These are phyloP conservation scores for Philaethria dido DNA, from an alignment of 2,888 invertebrate genomes.

Conservation along the genomic window DNA sequence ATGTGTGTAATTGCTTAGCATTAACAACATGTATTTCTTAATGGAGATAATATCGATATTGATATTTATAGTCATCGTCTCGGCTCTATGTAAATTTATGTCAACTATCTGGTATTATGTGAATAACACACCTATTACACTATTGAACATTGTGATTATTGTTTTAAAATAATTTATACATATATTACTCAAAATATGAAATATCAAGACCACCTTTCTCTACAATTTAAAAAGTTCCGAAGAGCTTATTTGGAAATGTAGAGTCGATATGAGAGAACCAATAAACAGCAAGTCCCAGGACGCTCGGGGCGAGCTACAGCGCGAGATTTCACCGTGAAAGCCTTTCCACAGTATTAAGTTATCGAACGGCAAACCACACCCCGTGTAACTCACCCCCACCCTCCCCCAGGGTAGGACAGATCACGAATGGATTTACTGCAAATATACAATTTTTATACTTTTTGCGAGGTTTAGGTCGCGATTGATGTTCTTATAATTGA, in stretches of 20 bases:
- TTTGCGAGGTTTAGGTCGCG: constrained; percentile 34
- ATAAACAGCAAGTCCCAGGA: constrained; percentile 57
- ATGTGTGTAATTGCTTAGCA: constrained; percentile 21
- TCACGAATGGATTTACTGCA: constrained; percentile 56
- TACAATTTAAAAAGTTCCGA: background rate
- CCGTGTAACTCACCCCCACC: constrained; percentile 72
- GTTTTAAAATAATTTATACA: background rate
- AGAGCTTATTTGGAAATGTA: constrained; percentile 1
- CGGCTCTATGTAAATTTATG: background rate
- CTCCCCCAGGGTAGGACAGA: constrained; percentile 53
- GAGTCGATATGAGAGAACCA: constrained; percentile 22
- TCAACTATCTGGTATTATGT: background rate
- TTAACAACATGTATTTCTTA: constrained; percentile 12
- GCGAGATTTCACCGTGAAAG: constrained; percentile 83
- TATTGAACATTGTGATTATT: background rate
- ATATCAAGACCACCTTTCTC: background rate
- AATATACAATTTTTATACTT: constrained; percentile 36
- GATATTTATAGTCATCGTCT: background rate
- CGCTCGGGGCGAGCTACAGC: constrained; percentile 53
- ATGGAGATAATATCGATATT: constrained; percentile 6
- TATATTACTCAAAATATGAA: background rate
- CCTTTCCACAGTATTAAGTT: constrained; percentile 84
- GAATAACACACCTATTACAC: background rate
- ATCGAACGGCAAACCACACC: constrained; percentile 85
- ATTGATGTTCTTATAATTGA: constrained; percentile 36